These are phyloP conservation scores for Catotricha subobsoleta DNA, from an alignment of 2,888 invertebrate species.

Conservation along the genomic window DNA sequence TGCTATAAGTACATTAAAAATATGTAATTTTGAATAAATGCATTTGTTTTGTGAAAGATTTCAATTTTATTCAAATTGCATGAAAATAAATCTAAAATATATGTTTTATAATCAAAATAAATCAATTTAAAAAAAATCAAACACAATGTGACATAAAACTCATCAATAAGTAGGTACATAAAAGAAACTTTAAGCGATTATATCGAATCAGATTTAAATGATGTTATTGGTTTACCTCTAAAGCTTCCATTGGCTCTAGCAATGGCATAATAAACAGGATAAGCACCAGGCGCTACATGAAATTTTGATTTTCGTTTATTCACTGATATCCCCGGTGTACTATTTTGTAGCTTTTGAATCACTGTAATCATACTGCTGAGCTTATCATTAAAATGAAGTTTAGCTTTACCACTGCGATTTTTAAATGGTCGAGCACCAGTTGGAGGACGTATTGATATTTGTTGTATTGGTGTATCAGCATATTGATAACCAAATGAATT, in stretches of 20 bases:
- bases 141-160: too few species aligned
- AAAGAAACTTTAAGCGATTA: too few species aligned
- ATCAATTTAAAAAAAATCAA: too few species aligned
- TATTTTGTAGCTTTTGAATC: not conserved
- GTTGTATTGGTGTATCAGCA: not conserved
- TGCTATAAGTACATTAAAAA: too few species aligned
- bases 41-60: too few species aligned
- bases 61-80: too few species aligned
- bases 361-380: not conserved
- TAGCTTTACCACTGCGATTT: not conserved
- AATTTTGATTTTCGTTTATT: not conserved
- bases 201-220: constrained; percentile 1
- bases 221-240: not conserved
- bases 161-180: too few species aligned
- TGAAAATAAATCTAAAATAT: too few species aligned
- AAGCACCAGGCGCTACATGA: constrained; percentile 1
- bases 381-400: not conserved
- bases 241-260: not conserved
- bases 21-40: too few species aligned
- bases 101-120: too few species aligned
- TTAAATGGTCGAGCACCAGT: not conserved
- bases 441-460: not conserved
- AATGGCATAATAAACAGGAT: not conserved
- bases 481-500: too few species aligned
- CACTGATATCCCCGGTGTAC: not conserved